Conservation (phyloP, 2,113 vertebrate genomes). For the Astur gentilis region DNA sequence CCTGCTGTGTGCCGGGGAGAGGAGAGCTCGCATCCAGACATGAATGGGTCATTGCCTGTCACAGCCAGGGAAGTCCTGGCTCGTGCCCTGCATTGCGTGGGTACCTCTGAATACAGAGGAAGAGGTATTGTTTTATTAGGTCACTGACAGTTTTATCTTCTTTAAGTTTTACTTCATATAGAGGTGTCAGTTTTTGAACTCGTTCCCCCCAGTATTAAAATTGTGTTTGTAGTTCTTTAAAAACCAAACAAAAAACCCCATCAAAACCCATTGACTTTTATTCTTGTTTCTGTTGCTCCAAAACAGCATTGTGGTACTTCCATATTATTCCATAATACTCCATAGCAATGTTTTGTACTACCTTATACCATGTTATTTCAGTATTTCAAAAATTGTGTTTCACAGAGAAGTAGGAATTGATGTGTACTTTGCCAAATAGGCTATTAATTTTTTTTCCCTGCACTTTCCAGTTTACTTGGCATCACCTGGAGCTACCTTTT, state of each 20-base stretch:
- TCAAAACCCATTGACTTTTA: not conserved
- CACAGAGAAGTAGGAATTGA: not conserved
- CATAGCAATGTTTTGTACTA: not conserved
- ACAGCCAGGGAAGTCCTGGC: not conserved
- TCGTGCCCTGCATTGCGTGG: accelerated
- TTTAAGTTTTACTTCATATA: not conserved
- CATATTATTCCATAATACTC: not conserved
- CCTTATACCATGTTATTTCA: not conserved
- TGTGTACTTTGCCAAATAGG: not conserved
- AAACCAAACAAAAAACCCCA: accelerated
- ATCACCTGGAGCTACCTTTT: not conserved
- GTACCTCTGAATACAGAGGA: not conserved
- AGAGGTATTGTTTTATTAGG: not conserved
- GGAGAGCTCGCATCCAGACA: accelerated
- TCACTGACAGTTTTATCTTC: not conserved
- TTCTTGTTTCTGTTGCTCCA: not conserved
- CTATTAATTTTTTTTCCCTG: not conserved
- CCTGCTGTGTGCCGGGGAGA: accelerated
- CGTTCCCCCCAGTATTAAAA: accelerated
- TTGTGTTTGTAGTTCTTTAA: not conserved
- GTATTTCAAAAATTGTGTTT: not conserved
- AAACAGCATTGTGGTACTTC: not conserved
- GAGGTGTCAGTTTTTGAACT: not conserved
- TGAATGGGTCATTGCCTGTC: accelerated
- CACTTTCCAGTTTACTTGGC: not conserved